A percentile compares a stretch with the other conserved stretches of the same genome.
Conservation (phyloP, 2,113 vertebrate species). For the Neolamprologus modestus region DNA sequence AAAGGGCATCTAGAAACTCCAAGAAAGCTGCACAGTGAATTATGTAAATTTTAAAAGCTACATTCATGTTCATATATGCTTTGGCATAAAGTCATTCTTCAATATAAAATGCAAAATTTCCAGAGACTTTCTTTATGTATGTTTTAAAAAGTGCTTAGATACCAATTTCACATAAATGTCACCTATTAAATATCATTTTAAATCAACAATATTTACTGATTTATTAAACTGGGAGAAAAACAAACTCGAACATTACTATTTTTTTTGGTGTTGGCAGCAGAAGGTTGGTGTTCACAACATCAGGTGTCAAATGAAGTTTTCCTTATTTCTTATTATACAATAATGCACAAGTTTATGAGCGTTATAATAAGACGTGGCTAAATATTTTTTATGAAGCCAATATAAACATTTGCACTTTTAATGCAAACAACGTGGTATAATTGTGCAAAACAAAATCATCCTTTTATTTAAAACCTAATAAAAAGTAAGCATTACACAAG, state of each 20-base stretch:
- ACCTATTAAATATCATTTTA: background rate
- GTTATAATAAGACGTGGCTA: background rate
- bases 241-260: background rate
- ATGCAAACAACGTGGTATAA: background rate
- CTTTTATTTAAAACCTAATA: background rate
- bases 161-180: background rate
- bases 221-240: background rate
- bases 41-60: conserved; percentile 23
- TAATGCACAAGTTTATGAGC: background rate
- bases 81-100: conserved; percentile 38
- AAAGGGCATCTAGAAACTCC: background rate
- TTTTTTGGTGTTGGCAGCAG: background rate
- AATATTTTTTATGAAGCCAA: background rate
- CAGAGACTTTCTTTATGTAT: background rate
- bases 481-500: background rate
- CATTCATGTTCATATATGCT: conserved; percentile 62
- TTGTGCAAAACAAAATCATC: conserved; percentile 65
- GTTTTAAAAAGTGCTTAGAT: background rate
- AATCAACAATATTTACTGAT: background rate
- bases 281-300: background rate
- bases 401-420: background rate
- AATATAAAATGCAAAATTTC: background rate
- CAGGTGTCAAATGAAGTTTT: background rate
- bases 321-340: background rate
- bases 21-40: conserved; percentile 41